phyloP scores from a whole-genome alignment of 2,888 invertebrate species.

The Dasysyrphus tricinctus region DNA sequence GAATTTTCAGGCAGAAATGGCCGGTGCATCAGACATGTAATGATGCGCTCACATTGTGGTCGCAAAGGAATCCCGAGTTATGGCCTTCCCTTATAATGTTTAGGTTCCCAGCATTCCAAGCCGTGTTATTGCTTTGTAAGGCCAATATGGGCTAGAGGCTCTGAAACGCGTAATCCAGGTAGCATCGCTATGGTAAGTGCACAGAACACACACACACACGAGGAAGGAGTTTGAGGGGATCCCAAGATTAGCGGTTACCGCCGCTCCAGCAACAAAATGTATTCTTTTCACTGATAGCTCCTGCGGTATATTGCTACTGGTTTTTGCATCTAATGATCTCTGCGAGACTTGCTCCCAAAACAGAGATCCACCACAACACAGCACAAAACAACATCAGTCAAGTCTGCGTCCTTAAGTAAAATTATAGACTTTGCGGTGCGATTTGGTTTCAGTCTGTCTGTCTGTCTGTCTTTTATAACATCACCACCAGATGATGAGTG shows the following conservation, averaged over 20 bases:
- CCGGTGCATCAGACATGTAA: slow-evolving; percentile 21
- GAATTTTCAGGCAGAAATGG: slow-evolving; percentile 25
- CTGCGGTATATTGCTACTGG: slow-evolving; percentile 68
- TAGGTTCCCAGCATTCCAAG: slow-evolving; percentile 68
- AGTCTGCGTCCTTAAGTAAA: slow-evolving; percentile 49
- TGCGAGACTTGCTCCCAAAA: slow-evolving; percentile 65
- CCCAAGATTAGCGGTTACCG: slow-evolving; percentile 70
- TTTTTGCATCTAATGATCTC: slow-evolving; percentile 69
- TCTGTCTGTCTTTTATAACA: slow-evolving; percentile 48
- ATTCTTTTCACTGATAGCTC: slow-evolving; percentile 38
- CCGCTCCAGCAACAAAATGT: slow-evolving; percentile 34
- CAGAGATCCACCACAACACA: slow-evolving; percentile 23
- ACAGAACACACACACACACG: slow-evolving; percentile 1
- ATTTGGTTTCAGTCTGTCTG: slow-evolving; percentile 68
- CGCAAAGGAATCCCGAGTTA: slow-evolving; percentile 46
- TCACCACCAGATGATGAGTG: slow-evolving; percentile 71
- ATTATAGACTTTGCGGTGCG: slow-evolving; percentile 72
- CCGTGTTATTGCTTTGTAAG: slow-evolving; percentile 27
- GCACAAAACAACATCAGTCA: slow-evolving; percentile 26
- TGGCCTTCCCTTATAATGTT: slow-evolving; percentile 62
- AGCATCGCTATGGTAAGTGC: slow-evolving; percentile 32
- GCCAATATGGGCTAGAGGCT: slow-evolving; percentile 42
- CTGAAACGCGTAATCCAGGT: slow-evolving; percentile 73
- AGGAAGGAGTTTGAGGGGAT: slow-evolving; percentile 25
- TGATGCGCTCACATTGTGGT: slow-evolving; percentile 39